phyloP scores from a whole-genome alignment of 2,797 vertebrate genomes.

The Chloroceryle amazona region DNA sequence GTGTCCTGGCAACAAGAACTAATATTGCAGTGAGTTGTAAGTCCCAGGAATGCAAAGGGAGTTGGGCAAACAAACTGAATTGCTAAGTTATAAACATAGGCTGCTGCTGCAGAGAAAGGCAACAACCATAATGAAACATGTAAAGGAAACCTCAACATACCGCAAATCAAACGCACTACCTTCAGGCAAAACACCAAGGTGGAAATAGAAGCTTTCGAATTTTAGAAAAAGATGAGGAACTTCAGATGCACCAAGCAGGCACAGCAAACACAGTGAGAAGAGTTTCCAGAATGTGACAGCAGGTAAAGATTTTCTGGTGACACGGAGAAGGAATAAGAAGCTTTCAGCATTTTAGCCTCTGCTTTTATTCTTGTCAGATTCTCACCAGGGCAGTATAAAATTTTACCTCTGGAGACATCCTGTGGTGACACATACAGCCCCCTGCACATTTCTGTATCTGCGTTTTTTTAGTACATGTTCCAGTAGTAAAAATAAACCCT shows the following conservation, averaged over 20 bases:
- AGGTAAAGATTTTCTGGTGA: background rate
- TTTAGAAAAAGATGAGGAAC: background rate
- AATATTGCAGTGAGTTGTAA: conserved; percentile 80
- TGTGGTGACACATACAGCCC: background rate
- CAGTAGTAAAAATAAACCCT: background rate
- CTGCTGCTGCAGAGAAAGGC: conserved; percentile 60
- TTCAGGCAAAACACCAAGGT: conserved; percentile 46
- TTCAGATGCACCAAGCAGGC: background rate
- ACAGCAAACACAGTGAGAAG: background rate
- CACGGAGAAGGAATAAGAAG: background rate
- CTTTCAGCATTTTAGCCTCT: background rate
- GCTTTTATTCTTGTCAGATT: background rate
- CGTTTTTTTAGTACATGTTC: background rate
- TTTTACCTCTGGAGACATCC: background rate
- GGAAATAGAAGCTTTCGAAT: conserved; percentile 37
- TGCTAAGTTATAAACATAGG: conserved; percentile 76
- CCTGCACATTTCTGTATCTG: background rate
- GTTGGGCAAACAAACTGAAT: conserved; percentile 72
- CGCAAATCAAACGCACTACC: conserved; percentile 28
- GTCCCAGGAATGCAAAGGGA: conserved; percentile 77
- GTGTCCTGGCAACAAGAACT: conserved; percentile 81
- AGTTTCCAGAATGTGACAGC: background rate
- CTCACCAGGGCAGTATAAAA: background rate
- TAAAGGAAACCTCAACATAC: conserved; percentile 54
- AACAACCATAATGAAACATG: conserved; percentile 53